phyloP scores from a whole-genome alignment of 2,113 vertebrate genomes.

The Chlorocebus sabaeus region DNA sequence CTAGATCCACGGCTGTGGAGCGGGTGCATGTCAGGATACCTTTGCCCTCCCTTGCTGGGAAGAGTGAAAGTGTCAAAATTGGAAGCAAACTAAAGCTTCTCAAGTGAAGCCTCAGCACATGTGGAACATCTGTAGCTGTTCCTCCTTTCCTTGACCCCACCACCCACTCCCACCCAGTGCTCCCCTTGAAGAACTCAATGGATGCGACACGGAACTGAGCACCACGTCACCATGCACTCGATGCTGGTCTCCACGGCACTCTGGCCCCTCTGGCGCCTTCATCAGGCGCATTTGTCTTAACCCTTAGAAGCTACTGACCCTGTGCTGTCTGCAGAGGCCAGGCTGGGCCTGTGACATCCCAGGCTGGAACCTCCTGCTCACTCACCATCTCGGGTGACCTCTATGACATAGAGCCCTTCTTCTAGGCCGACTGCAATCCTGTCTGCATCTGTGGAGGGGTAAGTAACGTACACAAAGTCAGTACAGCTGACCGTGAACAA shows the following conservation, averaged over 20 bases:
- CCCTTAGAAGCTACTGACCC: too few species aligned
- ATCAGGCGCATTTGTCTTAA: too few species aligned
- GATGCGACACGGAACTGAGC: rapidly evolving
- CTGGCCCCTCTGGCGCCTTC: background rate
- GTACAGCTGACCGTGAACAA: background rate
- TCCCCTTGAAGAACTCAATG: too few species aligned
- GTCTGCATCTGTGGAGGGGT: conserved; percentile 88
- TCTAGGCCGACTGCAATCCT: conserved; percentile 94
- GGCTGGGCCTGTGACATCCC: background rate
- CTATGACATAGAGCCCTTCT: conserved; percentile 95
- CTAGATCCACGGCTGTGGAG: background rate
- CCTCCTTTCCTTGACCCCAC: background rate
- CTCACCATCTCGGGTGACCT: conserved; percentile 96
- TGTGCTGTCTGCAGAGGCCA: rapidly evolving
- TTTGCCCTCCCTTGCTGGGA: background rate
- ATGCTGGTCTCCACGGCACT: rapidly evolving
- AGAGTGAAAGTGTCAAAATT: background rate
- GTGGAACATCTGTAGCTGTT: rapidly evolving
- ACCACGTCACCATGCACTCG: rapidly evolving
- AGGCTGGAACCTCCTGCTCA: background rate
- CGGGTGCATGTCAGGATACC: rapidly evolving
- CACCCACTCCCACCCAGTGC: rapidly evolving
- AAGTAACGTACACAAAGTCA: background rate
- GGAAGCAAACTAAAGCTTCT: too few species aligned
- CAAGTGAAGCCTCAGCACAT: rapidly evolving